These are phyloP conservation scores for Apteryx mantelli DNA, from an alignment of 2,113 vertebrate genomes.

Conservation along the genomic window DNA sequence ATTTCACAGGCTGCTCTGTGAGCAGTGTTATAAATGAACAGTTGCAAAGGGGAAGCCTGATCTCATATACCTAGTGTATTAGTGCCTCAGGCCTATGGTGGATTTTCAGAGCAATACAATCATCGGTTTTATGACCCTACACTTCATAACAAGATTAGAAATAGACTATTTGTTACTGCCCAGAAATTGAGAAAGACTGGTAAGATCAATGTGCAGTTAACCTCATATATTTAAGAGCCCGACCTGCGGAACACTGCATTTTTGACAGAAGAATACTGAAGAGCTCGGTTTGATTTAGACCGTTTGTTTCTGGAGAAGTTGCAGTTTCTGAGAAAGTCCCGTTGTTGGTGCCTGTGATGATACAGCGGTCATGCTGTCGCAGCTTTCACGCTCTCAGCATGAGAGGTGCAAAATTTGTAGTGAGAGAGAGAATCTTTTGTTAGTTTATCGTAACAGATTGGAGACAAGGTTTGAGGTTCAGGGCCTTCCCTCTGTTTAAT, in stretches of 20 bases:
- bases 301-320: neutral
- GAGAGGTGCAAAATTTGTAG: neutral
- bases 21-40: constrained; percentile 17
- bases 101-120: constrained; percentile 41
- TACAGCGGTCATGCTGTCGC: neutral
- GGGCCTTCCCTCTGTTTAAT: neutral
- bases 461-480: neutral
- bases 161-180: neutral
- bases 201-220: neutral
- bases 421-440: neutral
- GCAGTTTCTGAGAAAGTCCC: neutral
- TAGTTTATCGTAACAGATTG: neutral
- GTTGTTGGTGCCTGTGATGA: rapidly evolving
- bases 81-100: neutral
- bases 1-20: neutral
- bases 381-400: neutral
- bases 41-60: constrained; percentile 12
- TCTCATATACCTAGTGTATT: neutral
- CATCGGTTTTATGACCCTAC: constrained; percentile 32
- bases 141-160: constrained; percentile 33
- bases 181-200: neutral
- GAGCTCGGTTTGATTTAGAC: neutral
- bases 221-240: neutral
- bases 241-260: neutral
- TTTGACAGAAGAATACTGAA: neutral